A percentile compares a stretch with the other conserved stretches of the same genome.
phyloP scores from a whole-genome alignment of 1,140 invertebrate genomes.

The Dreissena polymorpha region DNA sequence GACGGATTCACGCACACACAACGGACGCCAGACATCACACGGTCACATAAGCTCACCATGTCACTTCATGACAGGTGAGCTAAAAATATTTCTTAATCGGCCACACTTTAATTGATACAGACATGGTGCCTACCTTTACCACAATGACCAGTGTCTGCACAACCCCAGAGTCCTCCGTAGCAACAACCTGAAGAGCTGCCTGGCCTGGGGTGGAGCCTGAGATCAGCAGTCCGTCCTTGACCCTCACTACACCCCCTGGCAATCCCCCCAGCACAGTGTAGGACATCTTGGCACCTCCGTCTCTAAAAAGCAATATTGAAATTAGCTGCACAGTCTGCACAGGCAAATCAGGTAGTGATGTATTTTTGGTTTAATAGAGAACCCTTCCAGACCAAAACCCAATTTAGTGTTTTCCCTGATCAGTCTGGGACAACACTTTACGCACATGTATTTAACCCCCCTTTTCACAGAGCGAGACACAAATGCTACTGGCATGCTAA shows the following conservation, averaged over 20 bases:
- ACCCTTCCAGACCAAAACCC: too few relatives aligned
- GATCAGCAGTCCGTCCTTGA: constrained; percentile 83
- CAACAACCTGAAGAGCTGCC: constrained; percentile 83
- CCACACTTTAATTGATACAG: neutral
- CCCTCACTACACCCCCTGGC: constrained; percentile 58
- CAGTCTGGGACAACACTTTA: too few relatives aligned
- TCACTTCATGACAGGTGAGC: too few relatives aligned
- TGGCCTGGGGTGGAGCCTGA: constrained; percentile 83
- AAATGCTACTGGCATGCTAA: too few relatives aligned
- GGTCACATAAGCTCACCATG: too few relatives aligned
- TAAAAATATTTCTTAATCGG: too few relatives aligned
- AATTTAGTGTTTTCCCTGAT: too few relatives aligned
- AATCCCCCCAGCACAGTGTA: constrained; percentile 54
- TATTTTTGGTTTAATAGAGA: too few relatives aligned
- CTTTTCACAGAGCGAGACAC: too few relatives aligned
- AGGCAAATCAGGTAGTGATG: neutral
- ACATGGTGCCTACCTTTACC: constrained; percentile 75
- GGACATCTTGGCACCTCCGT: constrained; percentile 68
- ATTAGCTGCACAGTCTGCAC: neutral
- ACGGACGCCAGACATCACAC: too few relatives aligned
- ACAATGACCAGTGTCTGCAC: constrained; percentile 80
- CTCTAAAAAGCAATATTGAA: constrained; percentile 58
- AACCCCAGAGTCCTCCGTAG: constrained; percentile 83
- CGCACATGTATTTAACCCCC: too few relatives aligned
- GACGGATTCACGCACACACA: too few relatives aligned